Evolutionary conservation across 92 coral and sea anemone species (phyloP).

Genomic region (Porites divaricata): DNA sequence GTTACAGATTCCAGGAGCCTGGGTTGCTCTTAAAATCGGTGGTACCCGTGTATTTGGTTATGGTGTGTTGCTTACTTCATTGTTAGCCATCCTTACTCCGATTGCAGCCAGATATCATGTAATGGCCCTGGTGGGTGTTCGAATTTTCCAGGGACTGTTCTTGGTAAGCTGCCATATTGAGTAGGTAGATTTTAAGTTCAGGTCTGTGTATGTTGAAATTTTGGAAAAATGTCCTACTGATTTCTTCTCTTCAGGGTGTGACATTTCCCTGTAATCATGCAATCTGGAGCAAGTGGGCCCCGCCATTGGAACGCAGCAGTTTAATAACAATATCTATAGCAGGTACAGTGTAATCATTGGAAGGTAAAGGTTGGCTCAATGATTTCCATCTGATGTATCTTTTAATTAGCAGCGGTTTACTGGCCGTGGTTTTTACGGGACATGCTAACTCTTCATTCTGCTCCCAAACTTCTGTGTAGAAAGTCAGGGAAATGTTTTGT

Average conservation of each 20-base stretch:
- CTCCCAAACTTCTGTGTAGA: too few species aligned
- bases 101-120: slow-evolving; percentile 94
- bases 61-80: slow-evolving; percentile 92
- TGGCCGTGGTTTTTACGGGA: too few species aligned
- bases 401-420: too few species aligned
- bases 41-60: slow-evolving; percentile 99
- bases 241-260: slow-evolving; percentile 75
- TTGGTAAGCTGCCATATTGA: slow-evolving; percentile 70
- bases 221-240: not conserved
- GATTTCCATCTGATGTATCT: not conserved
- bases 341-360: slow-evolving; percentile 69
- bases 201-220: not conserved
- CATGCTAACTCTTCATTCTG: too few species aligned
- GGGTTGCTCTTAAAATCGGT: slow-evolving; percentile 96
- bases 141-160: slow-evolving; percentile 95
- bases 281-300: slow-evolving; percentile 99
- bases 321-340: slow-evolving; percentile 97
- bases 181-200: not conserved
- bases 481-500: too few species aligned
- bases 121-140: slow-evolving; percentile 85
- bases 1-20: slow-evolving; percentile 96
- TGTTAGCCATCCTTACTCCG: slow-evolving; percentile 89
- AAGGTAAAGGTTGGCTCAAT: not conserved
- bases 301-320: slow-evolving; percentile 93
- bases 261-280: slow-evolving; percentile 99